Percentiles rank a stretch among this genome's conserved stretches.
Conservation (phyloP, 2,113 vertebrate species). For the Heterochromis multidens region DNA sequence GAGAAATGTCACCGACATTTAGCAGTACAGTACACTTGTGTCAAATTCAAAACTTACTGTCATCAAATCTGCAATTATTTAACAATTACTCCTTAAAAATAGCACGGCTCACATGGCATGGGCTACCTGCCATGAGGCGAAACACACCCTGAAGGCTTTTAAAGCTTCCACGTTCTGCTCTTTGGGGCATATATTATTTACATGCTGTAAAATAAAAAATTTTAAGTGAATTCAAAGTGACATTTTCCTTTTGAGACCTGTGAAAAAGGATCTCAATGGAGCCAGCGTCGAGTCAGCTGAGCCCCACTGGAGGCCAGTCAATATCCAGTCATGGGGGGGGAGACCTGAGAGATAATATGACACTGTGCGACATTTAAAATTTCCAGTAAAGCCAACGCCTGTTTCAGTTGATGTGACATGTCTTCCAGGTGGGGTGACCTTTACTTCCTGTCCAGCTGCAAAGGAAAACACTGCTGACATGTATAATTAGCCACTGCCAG, state of each 20-base stretch:
- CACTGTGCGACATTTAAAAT: constrained; percentile 1
- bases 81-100: not conserved
- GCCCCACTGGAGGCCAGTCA: constrained; percentile 24
- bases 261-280: not conserved
- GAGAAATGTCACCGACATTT: not conserved
- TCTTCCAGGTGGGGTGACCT: constrained; percentile 59
- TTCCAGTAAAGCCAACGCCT: constrained; percentile 38
- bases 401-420: constrained; percentile 20
- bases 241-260: not conserved
- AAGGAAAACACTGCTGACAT: constrained; percentile 48
- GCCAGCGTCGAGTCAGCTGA: not conserved
- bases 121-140: not conserved
- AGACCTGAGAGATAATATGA: not conserved
- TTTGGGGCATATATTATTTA: not conserved
- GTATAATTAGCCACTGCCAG: constrained; percentile 44
- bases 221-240: not conserved
- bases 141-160: not conserved
- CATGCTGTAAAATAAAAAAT: not conserved
- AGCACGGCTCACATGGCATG: not conserved
- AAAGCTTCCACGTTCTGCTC: not conserved
- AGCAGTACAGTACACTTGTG: not conserved
- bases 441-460: constrained; percentile 40
- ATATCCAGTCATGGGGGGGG: not conserved
- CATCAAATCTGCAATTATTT: not conserved
- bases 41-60: not conserved